phyloP scores from a whole-genome alignment of 2,113 vertebrate species.

The Zosterops lateralis region DNA sequence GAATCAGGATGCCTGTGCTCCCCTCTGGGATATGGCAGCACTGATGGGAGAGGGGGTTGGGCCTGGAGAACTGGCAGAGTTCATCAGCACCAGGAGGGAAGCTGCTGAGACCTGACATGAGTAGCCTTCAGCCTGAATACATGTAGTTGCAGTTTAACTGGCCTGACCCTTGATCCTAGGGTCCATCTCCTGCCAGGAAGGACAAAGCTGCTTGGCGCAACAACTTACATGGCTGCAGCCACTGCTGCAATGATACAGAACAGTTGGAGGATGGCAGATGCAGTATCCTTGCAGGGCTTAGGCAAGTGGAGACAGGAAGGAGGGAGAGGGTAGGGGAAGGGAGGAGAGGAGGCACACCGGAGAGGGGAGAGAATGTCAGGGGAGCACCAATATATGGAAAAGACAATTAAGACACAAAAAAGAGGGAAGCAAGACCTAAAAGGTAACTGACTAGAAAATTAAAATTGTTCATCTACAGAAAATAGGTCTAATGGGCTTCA shows the following conservation, averaged over 20 bases:
- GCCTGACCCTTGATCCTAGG: not conserved
- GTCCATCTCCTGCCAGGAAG: not conserved
- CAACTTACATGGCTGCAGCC: not conserved
- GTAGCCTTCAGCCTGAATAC: not conserved
- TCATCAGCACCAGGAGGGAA: not conserved
- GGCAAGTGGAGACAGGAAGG: not conserved
- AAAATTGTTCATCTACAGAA: conserved; percentile 68
- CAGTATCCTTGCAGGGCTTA: not conserved
- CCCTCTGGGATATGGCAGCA: fast-evolving
- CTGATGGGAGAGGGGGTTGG: not conserved
- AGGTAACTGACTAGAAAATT: conserved; percentile 70
- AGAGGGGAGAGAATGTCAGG: not conserved
- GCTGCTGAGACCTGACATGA: not conserved
- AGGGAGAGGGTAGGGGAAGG: not conserved
- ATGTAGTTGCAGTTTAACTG: not conserved
- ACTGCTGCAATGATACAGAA: not conserved
- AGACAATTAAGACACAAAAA: conserved; percentile 45
- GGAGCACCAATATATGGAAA: not conserved
- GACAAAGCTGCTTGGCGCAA: not conserved
- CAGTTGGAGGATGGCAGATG: fast-evolving
- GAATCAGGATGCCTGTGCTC: not conserved
- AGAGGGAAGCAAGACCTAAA: conserved; percentile 23
- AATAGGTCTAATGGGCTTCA: conserved; percentile 31
- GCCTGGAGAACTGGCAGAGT: not conserved
- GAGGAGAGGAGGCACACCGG: not conserved